Evolutionary conservation across 2,113 vertebrate genomes (phyloP).

Genomic region (Mesocricetus auratus): DNA sequence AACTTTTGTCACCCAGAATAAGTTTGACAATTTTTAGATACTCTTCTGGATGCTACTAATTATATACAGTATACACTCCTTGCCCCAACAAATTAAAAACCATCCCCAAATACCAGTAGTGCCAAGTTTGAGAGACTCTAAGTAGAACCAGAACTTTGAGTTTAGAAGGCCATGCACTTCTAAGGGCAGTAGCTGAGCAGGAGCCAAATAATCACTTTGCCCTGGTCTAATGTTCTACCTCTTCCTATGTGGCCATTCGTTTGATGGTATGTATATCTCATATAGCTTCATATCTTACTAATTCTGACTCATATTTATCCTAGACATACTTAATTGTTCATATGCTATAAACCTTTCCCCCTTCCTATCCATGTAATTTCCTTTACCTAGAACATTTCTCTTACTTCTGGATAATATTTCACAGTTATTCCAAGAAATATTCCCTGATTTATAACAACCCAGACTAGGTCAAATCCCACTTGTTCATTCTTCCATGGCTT

Average conservation of each 20-base stretch:
- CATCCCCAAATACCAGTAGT: conserved; percentile 17
- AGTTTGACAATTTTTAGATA: conserved; percentile 16
- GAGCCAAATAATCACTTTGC: background rate
- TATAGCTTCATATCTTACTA: conserved; percentile 30
- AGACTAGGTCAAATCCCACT: conserved; percentile 46
- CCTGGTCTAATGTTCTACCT: background rate
- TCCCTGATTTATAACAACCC: background rate
- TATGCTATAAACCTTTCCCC: background rate
- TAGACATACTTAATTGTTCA: conserved; percentile 16
- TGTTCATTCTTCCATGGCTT: conserved; percentile 28
- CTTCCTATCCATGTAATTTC: conserved; percentile 22
- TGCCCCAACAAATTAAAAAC: background rate
- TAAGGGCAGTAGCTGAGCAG: background rate
- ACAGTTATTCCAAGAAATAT: conserved; percentile 9
- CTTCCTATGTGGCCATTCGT: background rate
- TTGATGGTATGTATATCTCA: conserved; percentile 20
- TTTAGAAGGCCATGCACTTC: background rate
- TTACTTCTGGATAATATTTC: conserved; percentile 50
- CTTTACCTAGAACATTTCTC: conserved; percentile 33
- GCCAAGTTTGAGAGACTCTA: background rate
- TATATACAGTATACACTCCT: background rate
- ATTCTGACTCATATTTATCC: conserved; percentile 41
- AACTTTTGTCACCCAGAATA: background rate
- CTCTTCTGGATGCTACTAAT: background rate
- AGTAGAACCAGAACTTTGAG: conserved; percentile 41